A percentile compares a stretch with the other conserved stretches of the same genome.
Conservation (phyloP, 2,113 vertebrate genomes). For the Otis tarda region DNA sequence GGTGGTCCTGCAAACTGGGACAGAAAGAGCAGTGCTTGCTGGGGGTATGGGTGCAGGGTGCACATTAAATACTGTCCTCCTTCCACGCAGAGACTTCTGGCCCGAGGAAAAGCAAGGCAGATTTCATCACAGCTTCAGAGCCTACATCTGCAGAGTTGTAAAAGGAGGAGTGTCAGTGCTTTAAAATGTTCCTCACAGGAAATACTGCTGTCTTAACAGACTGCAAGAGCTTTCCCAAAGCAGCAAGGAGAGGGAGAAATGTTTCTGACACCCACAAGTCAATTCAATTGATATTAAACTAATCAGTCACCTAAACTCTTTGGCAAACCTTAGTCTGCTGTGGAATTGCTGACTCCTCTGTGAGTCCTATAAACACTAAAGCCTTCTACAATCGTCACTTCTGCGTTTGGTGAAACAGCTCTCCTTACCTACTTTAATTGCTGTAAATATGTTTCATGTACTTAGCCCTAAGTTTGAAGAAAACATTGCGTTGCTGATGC, state of each 20-base stretch:
- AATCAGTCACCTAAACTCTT: constrained; percentile 37
- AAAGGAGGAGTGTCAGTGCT: neutral
- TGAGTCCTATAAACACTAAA: neutral
- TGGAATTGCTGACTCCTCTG: neutral
- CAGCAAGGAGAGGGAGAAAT: neutral
- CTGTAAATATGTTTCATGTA: neutral
- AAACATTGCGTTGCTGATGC: neutral
- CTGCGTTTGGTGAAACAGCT: neutral
- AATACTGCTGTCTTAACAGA: neutral
- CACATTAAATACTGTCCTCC: neutral
- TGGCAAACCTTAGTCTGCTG: neutral
- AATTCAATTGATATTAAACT: constrained; percentile 52
- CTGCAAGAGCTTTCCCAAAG: neutral
- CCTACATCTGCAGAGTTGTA: neutral
- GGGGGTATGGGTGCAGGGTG: neutral
- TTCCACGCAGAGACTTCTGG: neutral
- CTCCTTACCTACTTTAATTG: constrained; percentile 1
- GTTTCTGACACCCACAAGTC: constrained; percentile 26
- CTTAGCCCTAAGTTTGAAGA: neutral
- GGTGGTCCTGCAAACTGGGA: neutral
- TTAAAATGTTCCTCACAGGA: neutral
- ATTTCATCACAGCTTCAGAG: neutral
- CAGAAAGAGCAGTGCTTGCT: neutral
- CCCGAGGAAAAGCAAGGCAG: neutral
- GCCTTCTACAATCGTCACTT: neutral